phyloP scores from a whole-genome alignment of 2,888 invertebrate species.

The Plemyria rubiginata region DNA sequence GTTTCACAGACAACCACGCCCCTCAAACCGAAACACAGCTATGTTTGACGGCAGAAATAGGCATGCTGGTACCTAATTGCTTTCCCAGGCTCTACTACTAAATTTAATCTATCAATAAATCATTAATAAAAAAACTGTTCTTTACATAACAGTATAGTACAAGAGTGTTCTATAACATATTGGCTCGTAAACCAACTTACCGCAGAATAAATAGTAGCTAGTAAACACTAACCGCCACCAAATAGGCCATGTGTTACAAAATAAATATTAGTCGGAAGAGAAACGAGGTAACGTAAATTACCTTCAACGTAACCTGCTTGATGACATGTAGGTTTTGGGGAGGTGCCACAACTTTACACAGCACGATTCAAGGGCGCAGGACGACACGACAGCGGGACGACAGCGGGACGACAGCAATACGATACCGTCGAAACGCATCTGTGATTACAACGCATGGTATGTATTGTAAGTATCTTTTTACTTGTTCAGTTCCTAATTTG shows the following conservation, averaged over 20 bases:
- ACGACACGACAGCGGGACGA: constrained; percentile 3
- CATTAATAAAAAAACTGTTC: too few relatives aligned
- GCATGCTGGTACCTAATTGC: too few relatives aligned
- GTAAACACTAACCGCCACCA: not conserved
- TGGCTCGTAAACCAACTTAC: constrained; percentile 1
- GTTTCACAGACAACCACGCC: too few relatives aligned
- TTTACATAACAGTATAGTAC: too few relatives aligned
- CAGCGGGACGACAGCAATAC: constrained; percentile 1
- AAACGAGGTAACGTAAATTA: constrained; percentile 4
- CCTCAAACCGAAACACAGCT: too few relatives aligned
- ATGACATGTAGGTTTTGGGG: constrained; percentile 3
- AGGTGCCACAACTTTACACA: not conserved
- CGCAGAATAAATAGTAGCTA: not conserved
- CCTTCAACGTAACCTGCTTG: constrained; percentile 2
- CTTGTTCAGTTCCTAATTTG: too few relatives aligned
- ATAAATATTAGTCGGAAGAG: constrained; percentile 7
- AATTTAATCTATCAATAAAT: too few relatives aligned
- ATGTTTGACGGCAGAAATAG: too few relatives aligned
- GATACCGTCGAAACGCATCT: not conserved
- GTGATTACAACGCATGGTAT: not conserved
- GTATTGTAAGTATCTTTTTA: constrained; percentile 6
- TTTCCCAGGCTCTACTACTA: too few relatives aligned
- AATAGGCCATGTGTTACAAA: constrained; percentile 7
- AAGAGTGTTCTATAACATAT: not conserved
- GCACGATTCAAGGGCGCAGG: not conserved